Conservation (phyloP, 2,888 invertebrate genomes). For the Drosophila tripunctata region DNA sequence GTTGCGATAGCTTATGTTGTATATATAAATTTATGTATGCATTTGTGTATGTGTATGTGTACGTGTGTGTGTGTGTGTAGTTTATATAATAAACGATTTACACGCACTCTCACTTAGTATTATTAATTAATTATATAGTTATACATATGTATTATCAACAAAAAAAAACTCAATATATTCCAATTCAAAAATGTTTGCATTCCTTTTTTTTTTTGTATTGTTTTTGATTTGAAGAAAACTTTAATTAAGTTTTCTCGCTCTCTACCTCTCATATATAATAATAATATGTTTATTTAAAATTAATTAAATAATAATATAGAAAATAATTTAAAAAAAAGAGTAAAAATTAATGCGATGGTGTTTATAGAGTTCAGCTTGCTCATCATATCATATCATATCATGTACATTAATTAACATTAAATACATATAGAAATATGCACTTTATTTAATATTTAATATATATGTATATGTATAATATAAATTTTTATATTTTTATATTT, state of each 20-base stretch:
- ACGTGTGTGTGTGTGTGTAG: constrained; percentile 44
- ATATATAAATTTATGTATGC: constrained; percentile 28
- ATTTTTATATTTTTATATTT: constrained; percentile 10
- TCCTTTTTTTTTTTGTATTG: constrained; percentile 3
- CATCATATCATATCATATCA: too few relatives aligned
- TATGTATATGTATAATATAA: constrained; percentile 13
- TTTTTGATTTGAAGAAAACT: constrained; percentile 34
- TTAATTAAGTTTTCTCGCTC: constrained; percentile 31
- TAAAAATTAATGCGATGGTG: constrained; percentile 77
- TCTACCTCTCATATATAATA: constrained; percentile 37
- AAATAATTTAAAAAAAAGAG: constrained; percentile 75
- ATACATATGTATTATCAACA: constrained; percentile 63
- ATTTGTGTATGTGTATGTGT: constrained; percentile 12
- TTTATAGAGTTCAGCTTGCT: constrained; percentile 76
- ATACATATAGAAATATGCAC: constrained; percentile 14
- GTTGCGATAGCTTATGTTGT: constrained; percentile 58
- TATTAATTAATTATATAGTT: constrained; percentile 42
- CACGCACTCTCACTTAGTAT: constrained; percentile 40
- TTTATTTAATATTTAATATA: too few relatives aligned
- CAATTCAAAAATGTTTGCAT: constrained; percentile 31
- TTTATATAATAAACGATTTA: constrained; percentile 62
- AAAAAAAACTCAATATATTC: constrained; percentile 71
- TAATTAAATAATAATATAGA: constrained; percentile 68
- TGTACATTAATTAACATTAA: constrained; percentile 19
- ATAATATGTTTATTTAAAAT: constrained; percentile 33